phyloP scores from a whole-genome alignment of 2,113 vertebrate species.

The Copsychus sechellarum region DNA sequence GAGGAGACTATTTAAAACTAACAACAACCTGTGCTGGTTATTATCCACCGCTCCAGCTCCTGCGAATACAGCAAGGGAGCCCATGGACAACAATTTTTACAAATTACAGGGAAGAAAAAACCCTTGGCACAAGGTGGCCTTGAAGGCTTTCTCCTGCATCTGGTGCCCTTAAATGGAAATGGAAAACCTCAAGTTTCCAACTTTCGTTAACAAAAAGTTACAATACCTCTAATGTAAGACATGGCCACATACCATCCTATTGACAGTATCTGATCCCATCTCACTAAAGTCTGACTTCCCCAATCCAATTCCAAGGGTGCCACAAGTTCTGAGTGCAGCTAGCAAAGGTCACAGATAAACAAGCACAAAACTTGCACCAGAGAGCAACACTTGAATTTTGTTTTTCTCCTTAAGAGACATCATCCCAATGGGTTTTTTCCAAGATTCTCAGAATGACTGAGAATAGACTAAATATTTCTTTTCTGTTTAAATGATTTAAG shows the following conservation, averaged over 20 bases:
- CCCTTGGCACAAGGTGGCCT: neutral
- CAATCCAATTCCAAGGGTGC: neutral
- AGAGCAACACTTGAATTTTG: neutral
- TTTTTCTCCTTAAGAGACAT: neutral
- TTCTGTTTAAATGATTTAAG: neutral
- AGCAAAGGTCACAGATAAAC: neutral
- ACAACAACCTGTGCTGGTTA: neutral
- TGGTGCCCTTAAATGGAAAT: conserved; percentile 27
- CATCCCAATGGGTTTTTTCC: neutral
- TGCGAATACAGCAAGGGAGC: neutral
- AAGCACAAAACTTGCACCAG: neutral
- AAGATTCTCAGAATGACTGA: neutral
- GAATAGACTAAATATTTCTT: neutral
- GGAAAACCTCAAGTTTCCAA: neutral
- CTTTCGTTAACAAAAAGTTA: neutral
- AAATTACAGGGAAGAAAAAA: conserved; percentile 19
- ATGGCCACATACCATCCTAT: neutral
- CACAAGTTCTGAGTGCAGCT: neutral
- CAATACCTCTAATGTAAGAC: neutral
- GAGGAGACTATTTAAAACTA: neutral
- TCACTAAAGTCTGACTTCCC: neutral
- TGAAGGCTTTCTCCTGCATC: neutral
- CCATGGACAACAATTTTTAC: neutral
- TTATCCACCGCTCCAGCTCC: neutral
- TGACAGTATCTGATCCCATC: neutral